Conservation (phyloP, 2,888 invertebrate species). For the Nomada fucata region DNA sequence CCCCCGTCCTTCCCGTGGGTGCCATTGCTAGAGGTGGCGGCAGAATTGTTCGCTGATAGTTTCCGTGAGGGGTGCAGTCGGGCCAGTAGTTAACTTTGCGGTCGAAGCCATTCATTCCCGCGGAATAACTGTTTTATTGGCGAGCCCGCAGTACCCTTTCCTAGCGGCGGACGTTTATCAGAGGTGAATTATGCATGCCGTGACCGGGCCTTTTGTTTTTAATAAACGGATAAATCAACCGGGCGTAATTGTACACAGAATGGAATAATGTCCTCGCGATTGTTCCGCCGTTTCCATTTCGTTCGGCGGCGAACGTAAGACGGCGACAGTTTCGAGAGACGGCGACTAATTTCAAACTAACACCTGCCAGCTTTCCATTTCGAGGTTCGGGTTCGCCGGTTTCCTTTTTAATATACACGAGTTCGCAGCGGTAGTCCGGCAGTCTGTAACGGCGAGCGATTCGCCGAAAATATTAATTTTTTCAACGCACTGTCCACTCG, state of each 20-base stretch:
- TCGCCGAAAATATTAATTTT: slow-evolving; percentile 18
- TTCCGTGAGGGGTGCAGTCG: slow-evolving; percentile 67
- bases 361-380: no score
- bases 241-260: slow-evolving; percentile 16
- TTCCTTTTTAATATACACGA: not conserved
- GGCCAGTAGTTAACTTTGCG: slow-evolving; percentile 72
- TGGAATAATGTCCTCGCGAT: slow-evolving; percentile 22
- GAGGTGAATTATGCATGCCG: slow-evolving; percentile 62
- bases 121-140: slow-evolving; percentile 73
- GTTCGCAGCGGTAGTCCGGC: not conserved
- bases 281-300: not conserved
- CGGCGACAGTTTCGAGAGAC: not conserved
- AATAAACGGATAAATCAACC: slow-evolving; percentile 26
- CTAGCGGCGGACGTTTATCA: slow-evolving; percentile 68
- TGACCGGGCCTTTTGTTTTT: slow-evolving; percentile 15
- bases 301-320: no score
- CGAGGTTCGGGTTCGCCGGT: not conserved
- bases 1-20: slow-evolving; percentile 57
- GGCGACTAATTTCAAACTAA: no score
- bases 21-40: slow-evolving; percentile 65
- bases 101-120: slow-evolving; percentile 69
- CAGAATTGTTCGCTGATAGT: slow-evolving; percentile 77
- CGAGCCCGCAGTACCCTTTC: slow-evolving; percentile 65
- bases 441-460: not conserved
- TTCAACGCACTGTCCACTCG: not conserved